Base-by-base conservation (phyloP, 1,140 invertebrate genomes). In the Holcopasites calliopsidis region DNA sequence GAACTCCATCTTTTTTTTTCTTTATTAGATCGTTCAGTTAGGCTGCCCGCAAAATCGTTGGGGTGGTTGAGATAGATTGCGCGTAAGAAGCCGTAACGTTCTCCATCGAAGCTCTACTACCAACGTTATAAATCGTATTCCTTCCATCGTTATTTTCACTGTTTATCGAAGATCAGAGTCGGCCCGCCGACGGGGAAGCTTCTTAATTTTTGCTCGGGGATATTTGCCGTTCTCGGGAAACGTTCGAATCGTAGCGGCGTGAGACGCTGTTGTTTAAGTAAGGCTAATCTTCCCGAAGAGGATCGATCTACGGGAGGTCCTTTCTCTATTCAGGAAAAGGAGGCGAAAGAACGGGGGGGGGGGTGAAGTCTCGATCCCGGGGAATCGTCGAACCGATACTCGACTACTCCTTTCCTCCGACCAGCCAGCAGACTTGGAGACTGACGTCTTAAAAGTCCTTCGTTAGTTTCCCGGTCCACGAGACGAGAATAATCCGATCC, bases 371-470 rank as follows among this genome's bases (percentile, higher is more conserved):
- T 57, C 75, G 79, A 78, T 77, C 69, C n/a, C 26, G 58, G 26
- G 42, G 58, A 82, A 81, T 77, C 68, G 77, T 75, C 54, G 52
- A 31, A 68, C 44, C 35, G 76, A 73, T 74, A 68, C 69, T 71
- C 55, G 73, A 68, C 49, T 82, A 64, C 68, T 66, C 60, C 81
- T 64, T 74, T 77, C 60, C 69, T 75, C 58, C 42, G 31, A 26
- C 31, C 38, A 65, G 61, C 52, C 54, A 72, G 50, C 74, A 68
- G 80, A 66, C 55, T 76, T 66, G 79, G 79, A 69, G 78, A 78
- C 69, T 57, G 79, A 82, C 69, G 80, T 78, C 75, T 83, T 83
- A 83, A 83, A 83, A 82, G 84, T 86, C 82, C 82, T 86, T 86
- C 84, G 82, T 86, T 86, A 86, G 82, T 85, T 85, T 78, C 77